Evolutionary conservation across 2,113 vertebrate genomes (phyloP).

Genomic region (Daboia siamensis): DNA sequence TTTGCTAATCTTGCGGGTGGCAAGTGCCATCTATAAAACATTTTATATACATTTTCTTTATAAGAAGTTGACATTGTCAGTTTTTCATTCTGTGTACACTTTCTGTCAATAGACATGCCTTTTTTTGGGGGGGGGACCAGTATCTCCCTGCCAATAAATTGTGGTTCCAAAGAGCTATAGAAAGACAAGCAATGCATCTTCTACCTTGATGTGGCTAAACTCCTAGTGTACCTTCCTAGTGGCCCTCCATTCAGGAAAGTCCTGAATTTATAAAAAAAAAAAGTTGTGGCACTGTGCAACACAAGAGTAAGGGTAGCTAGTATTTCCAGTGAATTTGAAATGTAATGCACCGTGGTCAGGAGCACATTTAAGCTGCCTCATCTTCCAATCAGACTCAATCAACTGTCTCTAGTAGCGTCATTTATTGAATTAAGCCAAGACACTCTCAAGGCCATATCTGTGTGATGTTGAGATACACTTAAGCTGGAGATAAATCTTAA

Average conservation of each 20-base stretch:
- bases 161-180: background rate
- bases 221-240: background rate
- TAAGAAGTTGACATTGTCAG: too few species aligned
- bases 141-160: background rate
- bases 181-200: background rate
- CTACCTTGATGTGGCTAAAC: background rate
- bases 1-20: too few species aligned
- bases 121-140: background rate
- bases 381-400: background rate
- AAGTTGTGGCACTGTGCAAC: background rate
- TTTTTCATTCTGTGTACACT: background rate
- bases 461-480: background rate
- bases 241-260: background rate
- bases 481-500: background rate
- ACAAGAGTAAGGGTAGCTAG: background rate
- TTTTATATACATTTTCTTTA: too few species aligned
- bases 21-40: too few species aligned
- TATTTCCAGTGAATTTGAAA: background rate
- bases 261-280: background rate
- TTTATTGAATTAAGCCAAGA: background rate
- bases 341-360: background rate
- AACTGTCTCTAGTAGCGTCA: background rate
- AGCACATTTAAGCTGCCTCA: background rate
- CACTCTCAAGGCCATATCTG: background rate
- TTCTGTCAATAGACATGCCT: background rate